Base-by-base conservation (phyloP, 2,113 vertebrate genomes). In the Corvus cornix region DNA sequence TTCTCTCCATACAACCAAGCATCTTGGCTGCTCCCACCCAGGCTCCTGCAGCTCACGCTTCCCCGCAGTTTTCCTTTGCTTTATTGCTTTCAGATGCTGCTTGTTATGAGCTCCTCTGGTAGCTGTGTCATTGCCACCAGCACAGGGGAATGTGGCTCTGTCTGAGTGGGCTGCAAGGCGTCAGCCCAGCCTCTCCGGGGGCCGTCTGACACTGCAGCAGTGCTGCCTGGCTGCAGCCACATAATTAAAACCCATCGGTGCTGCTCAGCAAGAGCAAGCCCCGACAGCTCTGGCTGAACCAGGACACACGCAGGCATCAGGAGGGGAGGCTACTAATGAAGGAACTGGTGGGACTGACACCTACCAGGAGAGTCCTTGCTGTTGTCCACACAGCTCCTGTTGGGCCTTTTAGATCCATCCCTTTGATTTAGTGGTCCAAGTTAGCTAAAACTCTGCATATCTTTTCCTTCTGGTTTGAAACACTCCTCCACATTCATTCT, bases 71-170 rank as follows among this genome's bases (percentile, higher is more conserved):
- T 96, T 94, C 90, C 82, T 96, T 96, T 64, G 80, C 92, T 87
- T 96, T 93, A 97, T 96, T 96, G 83, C 88, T 98, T 97, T 98
- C 98, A 98, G 98, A 98, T 98, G 98, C 97, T 97, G 95, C 94
- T 89, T 43, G 97, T 94, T 91, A 87, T 69, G 90, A 96, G 60
- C 95, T 97, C 94, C 97, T 98, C 83, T 96, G 95, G 97, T 97
- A 96, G 97, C 96, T 96, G 97, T 97, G 98, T 98, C 97, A 86
- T 60, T 96, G 96, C 95, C 97, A 97, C 96, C 97, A 97, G 97
- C 96, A 58, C 96, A 46, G 96, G 98, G 94, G 96, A 96, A 95
- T 95, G 98, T 11, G 97, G 97, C 97, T 96, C 76, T 10, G 58
- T 97, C 97, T 98, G 98, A 94, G 97, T 74, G 96, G 98, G 97